Conservation (phyloP, 35 echinoderm and acorn worm species). For the Lytechinus pictus region DNA sequence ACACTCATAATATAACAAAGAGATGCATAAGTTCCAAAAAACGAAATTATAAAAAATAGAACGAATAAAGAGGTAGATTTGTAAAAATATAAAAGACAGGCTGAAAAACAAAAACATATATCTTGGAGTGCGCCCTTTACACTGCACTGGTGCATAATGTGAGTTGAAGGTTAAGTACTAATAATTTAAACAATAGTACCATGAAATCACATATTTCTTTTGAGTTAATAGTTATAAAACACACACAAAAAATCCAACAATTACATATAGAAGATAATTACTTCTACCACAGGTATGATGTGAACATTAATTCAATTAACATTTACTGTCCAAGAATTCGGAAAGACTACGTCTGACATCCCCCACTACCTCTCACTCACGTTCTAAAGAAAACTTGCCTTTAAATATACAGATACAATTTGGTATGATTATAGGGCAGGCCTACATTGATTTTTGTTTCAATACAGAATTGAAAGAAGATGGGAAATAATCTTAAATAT, state of each 20-base stretch:
- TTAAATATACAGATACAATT: too few species aligned
- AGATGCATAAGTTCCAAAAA: slow-evolving; percentile 1
- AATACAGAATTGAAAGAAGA: background rate
- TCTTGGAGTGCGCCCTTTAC: background rate
- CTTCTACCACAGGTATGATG: too few species aligned
- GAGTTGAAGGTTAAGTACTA: background rate
- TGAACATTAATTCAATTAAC: too few species aligned
- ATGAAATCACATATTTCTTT: background rate
- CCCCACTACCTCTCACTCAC: too few species aligned
- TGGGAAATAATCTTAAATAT: background rate
- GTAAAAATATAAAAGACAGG: slow-evolving; percentile 20
- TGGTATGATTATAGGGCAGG: too few species aligned
- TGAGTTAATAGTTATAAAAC: background rate
- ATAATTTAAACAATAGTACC: background rate
- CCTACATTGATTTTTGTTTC: too few species aligned
- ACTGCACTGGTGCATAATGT: slow-evolving; percentile 1
- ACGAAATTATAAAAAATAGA: slow-evolving; percentile 6
- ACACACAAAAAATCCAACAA: background rate
- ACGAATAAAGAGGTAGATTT: background rate
- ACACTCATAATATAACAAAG: background rate
- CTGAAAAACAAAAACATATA: background rate
- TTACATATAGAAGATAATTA: background rate
- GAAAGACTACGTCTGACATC: too few species aligned
- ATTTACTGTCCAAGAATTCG: too few species aligned
- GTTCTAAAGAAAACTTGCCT: too few species aligned